Evolutionary conservation across 1,140 invertebrate species (phyloP).

Genomic region (Trichogramma pretiosum): DNA sequence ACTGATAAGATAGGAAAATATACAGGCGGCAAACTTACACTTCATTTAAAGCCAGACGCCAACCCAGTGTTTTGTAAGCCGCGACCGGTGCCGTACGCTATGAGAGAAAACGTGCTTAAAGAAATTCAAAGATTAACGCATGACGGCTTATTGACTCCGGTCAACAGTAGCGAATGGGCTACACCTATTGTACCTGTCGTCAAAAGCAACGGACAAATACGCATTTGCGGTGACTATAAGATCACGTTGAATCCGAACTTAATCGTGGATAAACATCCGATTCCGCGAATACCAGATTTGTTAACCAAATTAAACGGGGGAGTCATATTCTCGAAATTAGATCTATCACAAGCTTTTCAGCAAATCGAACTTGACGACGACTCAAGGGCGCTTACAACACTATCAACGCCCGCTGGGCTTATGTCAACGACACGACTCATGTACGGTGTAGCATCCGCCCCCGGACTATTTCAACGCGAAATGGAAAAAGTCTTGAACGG

Average conservation of each 20-base stretch:
- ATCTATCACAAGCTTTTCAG: too few relatives aligned
- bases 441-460: too few relatives aligned
- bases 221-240: too few relatives aligned
- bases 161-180: background rate
- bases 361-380: too few relatives aligned
- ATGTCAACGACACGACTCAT: too few relatives aligned
- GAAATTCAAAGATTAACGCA: background rate
- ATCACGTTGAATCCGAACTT: too few relatives aligned
- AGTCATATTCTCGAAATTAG: too few relatives aligned
- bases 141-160: background rate
- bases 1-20: background rate
- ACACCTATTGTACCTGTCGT: conserved; percentile 2
- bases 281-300: too few relatives aligned
- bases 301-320: too few relatives aligned
- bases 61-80: conserved; percentile 1
- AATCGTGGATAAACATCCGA: too few relatives aligned
- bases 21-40: background rate
- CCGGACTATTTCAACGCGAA: conserved; percentile 2
- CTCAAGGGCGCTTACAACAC: too few relatives aligned
- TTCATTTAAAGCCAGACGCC: background rate
- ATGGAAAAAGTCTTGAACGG: background rate
- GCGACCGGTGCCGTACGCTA: background rate
- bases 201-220: background rate
- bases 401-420: too few relatives aligned
- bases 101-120: background rate